phyloP scores from a whole-genome alignment of 2,888 invertebrate species.

The Steromphala cineraria region DNA sequence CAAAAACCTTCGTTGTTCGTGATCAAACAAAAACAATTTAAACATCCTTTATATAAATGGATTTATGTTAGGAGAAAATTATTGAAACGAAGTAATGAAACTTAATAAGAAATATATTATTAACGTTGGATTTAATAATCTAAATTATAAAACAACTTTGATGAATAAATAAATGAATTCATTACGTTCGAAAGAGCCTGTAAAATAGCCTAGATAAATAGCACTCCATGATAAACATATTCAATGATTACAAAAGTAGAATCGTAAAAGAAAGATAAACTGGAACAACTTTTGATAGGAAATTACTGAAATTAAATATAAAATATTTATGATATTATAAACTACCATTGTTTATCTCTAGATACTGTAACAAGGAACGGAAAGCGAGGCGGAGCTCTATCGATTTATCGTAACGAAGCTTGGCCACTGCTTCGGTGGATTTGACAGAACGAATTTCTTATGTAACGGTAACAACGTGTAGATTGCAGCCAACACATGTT shows the following conservation, averaged over 20 bases:
- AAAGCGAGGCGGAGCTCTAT: background rate
- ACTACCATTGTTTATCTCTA: background rate
- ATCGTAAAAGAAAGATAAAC: background rate
- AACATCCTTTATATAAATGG: too few species aligned
- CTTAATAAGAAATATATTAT: too few species aligned
- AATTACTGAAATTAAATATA: background rate
- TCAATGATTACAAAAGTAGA: background rate
- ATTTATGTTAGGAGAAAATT: too few species aligned
- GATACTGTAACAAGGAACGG: background rate
- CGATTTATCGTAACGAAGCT: background rate
- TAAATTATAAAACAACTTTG: too few species aligned
- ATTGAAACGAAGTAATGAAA: too few species aligned
- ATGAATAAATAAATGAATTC: too few species aligned
- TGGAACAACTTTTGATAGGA: background rate
- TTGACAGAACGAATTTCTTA: background rate
- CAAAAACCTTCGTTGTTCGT: too few species aligned
- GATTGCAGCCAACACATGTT: background rate
- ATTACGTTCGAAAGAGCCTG: background rate
- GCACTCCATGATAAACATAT: background rate
- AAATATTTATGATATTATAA: background rate
- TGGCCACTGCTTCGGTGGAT: background rate
- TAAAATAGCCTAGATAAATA: background rate
- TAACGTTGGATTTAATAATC: too few species aligned
- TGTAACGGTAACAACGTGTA: background rate
- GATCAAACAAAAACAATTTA: too few species aligned